Percentiles rank a stretch among this genome's conserved stretches.
phyloP scores from a whole-genome alignment of 2,888 invertebrate species.

The Mythimna ferrago region DNA sequence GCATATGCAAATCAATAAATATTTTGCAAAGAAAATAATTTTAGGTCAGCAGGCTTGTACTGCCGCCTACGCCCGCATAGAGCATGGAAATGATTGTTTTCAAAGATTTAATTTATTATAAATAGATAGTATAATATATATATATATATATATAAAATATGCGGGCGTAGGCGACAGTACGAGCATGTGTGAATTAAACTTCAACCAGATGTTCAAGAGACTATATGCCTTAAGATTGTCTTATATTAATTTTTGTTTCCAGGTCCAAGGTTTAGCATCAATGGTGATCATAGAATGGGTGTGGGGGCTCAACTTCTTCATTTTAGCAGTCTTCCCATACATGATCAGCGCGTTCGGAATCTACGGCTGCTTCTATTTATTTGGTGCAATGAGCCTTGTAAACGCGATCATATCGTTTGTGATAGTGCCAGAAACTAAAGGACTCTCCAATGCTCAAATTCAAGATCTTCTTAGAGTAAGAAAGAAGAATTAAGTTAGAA shows the following conservation, averaged over 20 bases:
- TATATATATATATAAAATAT: too few relatives aligned
- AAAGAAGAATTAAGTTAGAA: constrained; percentile 41
- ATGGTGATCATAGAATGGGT: constrained; percentile 83
- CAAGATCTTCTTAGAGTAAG: constrained; percentile 70
- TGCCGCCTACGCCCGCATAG: too few relatives aligned
- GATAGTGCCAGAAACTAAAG: constrained; percentile 87
- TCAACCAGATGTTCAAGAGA: too few relatives aligned
- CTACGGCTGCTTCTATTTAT: constrained; percentile 82
- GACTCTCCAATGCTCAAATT: constrained; percentile 82
- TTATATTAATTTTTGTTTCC: constrained; percentile 38
- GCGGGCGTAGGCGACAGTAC: too few relatives aligned
- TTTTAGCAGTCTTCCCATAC: constrained; percentile 82
- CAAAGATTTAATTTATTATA: too few relatives aligned
- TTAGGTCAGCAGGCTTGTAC: too few relatives aligned
- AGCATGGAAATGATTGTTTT: too few relatives aligned
- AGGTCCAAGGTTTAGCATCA: constrained; percentile 84
- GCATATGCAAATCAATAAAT: too few relatives aligned
- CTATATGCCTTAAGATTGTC: too few relatives aligned
- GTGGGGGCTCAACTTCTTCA: constrained; percentile 84
- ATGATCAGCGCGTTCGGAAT: constrained; percentile 75
- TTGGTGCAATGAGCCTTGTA: constrained; percentile 72
- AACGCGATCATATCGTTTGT: constrained; percentile 76
- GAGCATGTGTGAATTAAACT: too few relatives aligned
- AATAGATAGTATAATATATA: too few relatives aligned
- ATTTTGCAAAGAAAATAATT: too few relatives aligned